Conservation (phyloP, 2,797 vertebrate species). For the Sebastes matsubarae region DNA sequence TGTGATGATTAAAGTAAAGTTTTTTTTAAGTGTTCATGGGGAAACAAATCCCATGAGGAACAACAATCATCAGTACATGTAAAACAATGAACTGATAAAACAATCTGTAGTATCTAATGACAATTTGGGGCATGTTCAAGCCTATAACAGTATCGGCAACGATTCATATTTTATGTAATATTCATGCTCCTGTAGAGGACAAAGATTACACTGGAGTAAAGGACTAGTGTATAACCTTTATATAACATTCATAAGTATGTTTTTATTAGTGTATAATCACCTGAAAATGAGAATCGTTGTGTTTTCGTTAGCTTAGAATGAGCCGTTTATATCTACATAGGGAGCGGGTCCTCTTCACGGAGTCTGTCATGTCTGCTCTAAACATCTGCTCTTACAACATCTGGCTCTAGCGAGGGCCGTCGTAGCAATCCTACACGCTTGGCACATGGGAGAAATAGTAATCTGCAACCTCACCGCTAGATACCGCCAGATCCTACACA, state of each 20-base stretch:
- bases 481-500: too few relatives aligned
- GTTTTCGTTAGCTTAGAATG: too few relatives aligned
- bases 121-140: not conserved
- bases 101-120: not conserved
- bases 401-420: too few relatives aligned
- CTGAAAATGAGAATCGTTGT: too few relatives aligned
- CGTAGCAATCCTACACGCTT: too few relatives aligned
- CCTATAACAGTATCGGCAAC: not conserved
- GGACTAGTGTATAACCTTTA: rapidly evolving
- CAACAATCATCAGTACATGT: not conserved
- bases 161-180: not conserved
- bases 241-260: too few relatives aligned
- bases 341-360: too few relatives aligned
- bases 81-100: not conserved
- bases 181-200: not conserved
- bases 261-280: too few relatives aligned
- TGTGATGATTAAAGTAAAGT: not conserved
- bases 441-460: not conserved
- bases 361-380: too few relatives aligned
- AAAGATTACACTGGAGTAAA: not conserved
- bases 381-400: too few relatives aligned
- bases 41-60: not conserved
- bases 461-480: too few relatives aligned
- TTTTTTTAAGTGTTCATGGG: not conserved
- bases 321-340: too few relatives aligned